A percentile compares a stretch with the other conserved stretches of the same genome.
Evolutionary conservation across 2,113 vertebrate genomes (phyloP).

Genomic region (Eclectus roratus): DNA sequence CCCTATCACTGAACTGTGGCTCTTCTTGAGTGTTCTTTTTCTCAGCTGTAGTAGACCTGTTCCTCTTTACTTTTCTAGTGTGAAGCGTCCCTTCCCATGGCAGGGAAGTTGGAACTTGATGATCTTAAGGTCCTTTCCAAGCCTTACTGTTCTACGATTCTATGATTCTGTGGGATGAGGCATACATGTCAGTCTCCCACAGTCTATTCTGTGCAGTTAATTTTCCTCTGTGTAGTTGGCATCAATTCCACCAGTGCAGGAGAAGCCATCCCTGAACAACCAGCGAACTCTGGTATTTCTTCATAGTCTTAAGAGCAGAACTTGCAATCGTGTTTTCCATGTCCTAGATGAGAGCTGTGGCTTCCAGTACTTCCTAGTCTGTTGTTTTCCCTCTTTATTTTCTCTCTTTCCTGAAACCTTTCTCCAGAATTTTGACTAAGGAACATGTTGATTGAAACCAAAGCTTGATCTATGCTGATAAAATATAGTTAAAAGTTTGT

Average conservation of each 20-base stretch:
- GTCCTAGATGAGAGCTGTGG: background rate
- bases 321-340: background rate
- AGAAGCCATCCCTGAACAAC: background rate
- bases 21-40: background rate
- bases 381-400: background rate
- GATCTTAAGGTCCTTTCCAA: background rate
- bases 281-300: background rate
- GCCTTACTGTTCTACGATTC: background rate
- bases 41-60: background rate
- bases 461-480: background rate
- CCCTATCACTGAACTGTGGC: accelerated
- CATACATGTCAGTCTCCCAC: background rate
- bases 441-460: background rate
- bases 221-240: background rate
- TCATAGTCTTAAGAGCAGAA: background rate
- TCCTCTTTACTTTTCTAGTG: background rate
- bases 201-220: background rate
- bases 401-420: background rate
- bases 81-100: background rate
- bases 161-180: background rate
- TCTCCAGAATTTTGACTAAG: background rate
- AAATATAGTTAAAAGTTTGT: background rate
- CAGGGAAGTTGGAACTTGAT: background rate
- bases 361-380: background rate
- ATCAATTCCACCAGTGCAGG: background rate